phyloP scores from a whole-genome alignment of 2,888 invertebrate species.

The Aethes cnicana region DNA sequence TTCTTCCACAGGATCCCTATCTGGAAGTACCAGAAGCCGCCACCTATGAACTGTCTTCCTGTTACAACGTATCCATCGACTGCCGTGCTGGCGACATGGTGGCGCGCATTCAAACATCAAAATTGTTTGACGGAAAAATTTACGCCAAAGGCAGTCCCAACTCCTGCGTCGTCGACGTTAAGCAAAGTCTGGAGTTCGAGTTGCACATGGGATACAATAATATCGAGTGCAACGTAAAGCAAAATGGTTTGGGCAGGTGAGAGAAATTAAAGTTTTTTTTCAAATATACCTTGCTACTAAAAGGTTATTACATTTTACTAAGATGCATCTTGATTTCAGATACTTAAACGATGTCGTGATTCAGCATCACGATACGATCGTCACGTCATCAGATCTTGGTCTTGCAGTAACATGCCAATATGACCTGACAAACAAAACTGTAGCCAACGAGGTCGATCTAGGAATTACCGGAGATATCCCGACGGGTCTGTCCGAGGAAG shows the following conservation, averaged over 20 bases:
- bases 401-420: constrained; percentile 96
- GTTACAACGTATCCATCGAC: constrained; percentile 96
- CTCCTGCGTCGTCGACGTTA: constrained; percentile 94
- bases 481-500: constrained; percentile 93
- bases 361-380: constrained; percentile 97
- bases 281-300: too few relatives aligned
- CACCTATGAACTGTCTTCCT: constrained; percentile 95
- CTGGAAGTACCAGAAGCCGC: constrained; percentile 95
- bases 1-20: constrained; percentile 87
- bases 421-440: constrained; percentile 96
- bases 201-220: constrained; percentile 95
- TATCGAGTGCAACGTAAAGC: constrained; percentile 95
- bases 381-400: constrained; percentile 96
- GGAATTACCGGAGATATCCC: constrained; percentile 94
- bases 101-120: constrained; percentile 94
- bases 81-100: constrained; percentile 96
- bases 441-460: constrained; percentile 94
- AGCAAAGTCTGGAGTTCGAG: constrained; percentile 94
- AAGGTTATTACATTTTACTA: background rate
- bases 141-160: constrained; percentile 97
- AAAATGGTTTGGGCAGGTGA: constrained; percentile 91
- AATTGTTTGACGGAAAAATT: constrained; percentile 96
- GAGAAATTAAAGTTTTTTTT: constrained; percentile 33
- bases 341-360: constrained; percentile 96
- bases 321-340: constrained; percentile 47